Base-by-base conservation (phyloP, 2,113 vertebrate genomes). In the Neopipo cinnamomea region DNA sequence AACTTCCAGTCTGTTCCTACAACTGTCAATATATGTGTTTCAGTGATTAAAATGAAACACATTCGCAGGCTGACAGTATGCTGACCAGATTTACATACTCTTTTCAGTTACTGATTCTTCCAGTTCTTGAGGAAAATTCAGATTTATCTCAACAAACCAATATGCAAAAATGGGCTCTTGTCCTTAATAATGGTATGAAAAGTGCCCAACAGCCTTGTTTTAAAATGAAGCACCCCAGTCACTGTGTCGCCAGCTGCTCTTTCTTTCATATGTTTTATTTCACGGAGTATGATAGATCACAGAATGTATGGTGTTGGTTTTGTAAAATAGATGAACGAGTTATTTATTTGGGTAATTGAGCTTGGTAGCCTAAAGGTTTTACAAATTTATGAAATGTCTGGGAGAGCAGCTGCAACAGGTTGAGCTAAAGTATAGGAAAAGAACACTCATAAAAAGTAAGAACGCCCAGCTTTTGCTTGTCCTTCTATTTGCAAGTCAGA, bases 91-190 rank as follows among this genome's bases (percentile, higher is more conserved):
- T 82, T 94, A 56, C 28, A 22, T 74, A 53, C 53, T 19, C 47
- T 68, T 95, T 86, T 53, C 44, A 68, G 72, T 75, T 73, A 70
- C 59, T 73, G 80, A 87, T 92, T 95, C 50, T 93, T 89, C 14
- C 18, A 72, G 19, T 49, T 63, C 86, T 91, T 88, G 8, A 73
- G 5, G 27, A 73, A 80, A 89, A 90, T 77, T 94, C 27, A 56
- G 6, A 71, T 79, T 84, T 76, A 65, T 66, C 67, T 55, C 83
- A 93, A 50, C 8, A 91, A 94, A 83, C 5, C 33, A 73, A 27
- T 68, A 68, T 24, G 28, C 12, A 56, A 50, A 82, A 91, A 89
- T 74, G 53, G 79, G 20, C 14, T 93, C 59, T 94, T 94, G 58
- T 71, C 55, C 21, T 91, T 95, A 93, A 91, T 74, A 37, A 24